Base-by-base conservation (phyloP, 1,140 invertebrate genomes). In the Ceratosolen solmsi region DNA sequence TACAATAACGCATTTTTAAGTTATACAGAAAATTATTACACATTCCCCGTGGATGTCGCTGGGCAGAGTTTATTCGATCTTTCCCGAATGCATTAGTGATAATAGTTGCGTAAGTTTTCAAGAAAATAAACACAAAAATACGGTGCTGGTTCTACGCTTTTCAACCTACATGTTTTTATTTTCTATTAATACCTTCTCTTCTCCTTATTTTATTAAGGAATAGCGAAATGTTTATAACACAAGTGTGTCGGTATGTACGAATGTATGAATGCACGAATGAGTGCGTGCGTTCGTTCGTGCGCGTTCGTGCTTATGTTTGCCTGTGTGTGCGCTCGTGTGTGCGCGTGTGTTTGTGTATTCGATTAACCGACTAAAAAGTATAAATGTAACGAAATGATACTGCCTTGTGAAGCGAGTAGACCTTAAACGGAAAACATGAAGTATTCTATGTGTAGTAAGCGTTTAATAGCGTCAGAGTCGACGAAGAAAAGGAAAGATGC, bases 91-190 rank as follows among this genome's bases (percentile, higher is more conserved):
- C 80, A 82, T 81, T 85, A 85, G 88, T 87, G 88, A 88, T 89
- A 88, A 85, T 89, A 89, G 85, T 84, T 87, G 85, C 83, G 74
- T 89, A 89, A 86, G 85, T 86, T 73, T 83, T 54, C 65, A 51
- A 70, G 72, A 54, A 51, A 74, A 38, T 41, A 82, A 77, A 58
- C 49, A 82, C 11, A 72, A 82, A 79, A 78, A 82, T 38, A 78
- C 85, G 90, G 89, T 91, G 89, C 89, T 91, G 90, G 90, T 89
- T 89, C 85, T 87, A 89, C 86, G 89, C 87, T 90, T 91, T 84
- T 87, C 79, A 77, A 85, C 54, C 41, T 33, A 54, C 56, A 65
- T 75, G 30, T 65, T 75, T 79, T 79, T 63, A 60, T 54, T 80
- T 75, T 80, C 65, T 65, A n/a, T 63, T 72, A 56, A 20, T 71